Evolutionary conservation across 2,797 vertebrate genomes (phyloP), one percentile per base, ranked within the genome.

Genomic region (Uromys caudimaculatus): DNA sequence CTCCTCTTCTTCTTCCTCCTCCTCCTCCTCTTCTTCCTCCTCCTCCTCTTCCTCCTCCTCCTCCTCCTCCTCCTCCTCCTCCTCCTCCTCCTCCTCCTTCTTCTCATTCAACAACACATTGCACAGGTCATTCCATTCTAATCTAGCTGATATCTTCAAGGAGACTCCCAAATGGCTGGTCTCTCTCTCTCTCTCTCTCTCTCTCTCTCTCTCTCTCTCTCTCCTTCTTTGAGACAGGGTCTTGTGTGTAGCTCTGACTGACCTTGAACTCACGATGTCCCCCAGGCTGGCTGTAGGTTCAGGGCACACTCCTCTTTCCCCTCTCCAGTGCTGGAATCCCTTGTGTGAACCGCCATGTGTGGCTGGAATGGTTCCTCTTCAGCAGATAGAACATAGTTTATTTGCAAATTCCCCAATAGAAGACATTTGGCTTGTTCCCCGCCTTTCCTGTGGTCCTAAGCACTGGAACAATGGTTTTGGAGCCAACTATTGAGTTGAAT

Each of bases 291-390:
- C 44, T 85, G 64, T 2, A 6, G 44, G 2, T 41, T 47, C 11
- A 7, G 13, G 5, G 60, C 10, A 14, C 6, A 44, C n/a, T 41
- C 32, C 44, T 50, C 60, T 47, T 17, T 64, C 60, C 6, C 5
- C 24, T 47, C 41, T 11, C 12, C 2, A 21, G 29, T 47, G 38
- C 41, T 9, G 21, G 10, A 56, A 41, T 54, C 64, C 12, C 19
- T 24, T 1, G 1, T 27, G 0, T 38, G 44, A 52, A 47, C 21
- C 3, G 1, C n/a, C 13, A 14, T 10, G 2, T 12, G 0, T 32
- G 69, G 44, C 77, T 54, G 21, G 77, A 38, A 27, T 21, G 29
- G 14, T 87, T 90, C 41, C 8, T 73, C 64, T 81, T 3, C 44
- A 17, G 29, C 11, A 24, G 94, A 6, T 0, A 8, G 54, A 13